phyloP scores from a whole-genome alignment of 2,888 invertebrate species.

The Cataglyphis livida region DNA sequence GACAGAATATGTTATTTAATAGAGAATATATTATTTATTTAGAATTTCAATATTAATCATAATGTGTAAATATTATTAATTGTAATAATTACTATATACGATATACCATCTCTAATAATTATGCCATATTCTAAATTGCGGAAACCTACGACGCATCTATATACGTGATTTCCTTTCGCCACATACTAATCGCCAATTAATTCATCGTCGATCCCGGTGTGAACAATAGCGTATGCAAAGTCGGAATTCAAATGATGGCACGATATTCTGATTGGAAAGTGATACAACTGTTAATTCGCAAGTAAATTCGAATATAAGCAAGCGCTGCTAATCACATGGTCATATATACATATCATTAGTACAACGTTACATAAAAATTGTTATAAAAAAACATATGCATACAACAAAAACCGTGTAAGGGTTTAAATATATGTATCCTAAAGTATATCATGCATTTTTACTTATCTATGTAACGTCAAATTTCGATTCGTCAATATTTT shows the following conservation, averaged over 20 bases:
- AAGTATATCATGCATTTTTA: not conserved
- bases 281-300: conserved; percentile 28
- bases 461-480: not conserved
- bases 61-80: not conserved
- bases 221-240: conserved; percentile 54
- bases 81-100: not conserved
- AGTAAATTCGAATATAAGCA: conserved; percentile 9
- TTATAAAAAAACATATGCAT: not conserved
- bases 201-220: conserved; percentile 44
- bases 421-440: not conserved
- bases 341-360: not conserved
- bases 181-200: conserved; percentile 36
- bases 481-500: not conserved
- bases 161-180: not conserved
- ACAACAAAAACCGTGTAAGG: not conserved
- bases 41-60: not conserved
- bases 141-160: conserved; percentile 3
- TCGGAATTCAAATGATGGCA: conserved; percentile 46
- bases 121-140: not conserved
- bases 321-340: not conserved
- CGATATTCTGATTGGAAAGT: conserved; percentile 13
- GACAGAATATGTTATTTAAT: not conserved
- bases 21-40: not conserved
- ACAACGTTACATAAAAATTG: not conserved
- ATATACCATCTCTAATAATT: not conserved